Evolutionary conservation across 2,888 invertebrate genomes (phyloP), one percentile per base, ranked within the genome.

Genomic region (Drosophila stalkeri): DNA sequence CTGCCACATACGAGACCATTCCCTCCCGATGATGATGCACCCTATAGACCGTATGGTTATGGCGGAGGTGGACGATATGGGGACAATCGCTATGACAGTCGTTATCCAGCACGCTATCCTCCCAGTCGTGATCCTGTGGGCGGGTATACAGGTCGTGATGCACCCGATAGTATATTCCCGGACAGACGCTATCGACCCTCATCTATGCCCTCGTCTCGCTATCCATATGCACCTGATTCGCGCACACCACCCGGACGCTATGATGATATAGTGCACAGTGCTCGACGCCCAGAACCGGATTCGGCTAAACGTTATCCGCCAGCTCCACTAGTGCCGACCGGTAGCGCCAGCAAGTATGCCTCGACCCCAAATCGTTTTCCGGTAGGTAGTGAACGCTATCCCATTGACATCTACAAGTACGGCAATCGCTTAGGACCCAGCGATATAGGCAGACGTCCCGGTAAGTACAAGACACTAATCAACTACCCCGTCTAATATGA

Each of bases 401-500:
- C 94, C 35, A 80, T 92, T 37, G 92, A 92, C 62, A 93, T 93
- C 69, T 93, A 92, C 74, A 93, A 93, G 72, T 93, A 93, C 77
- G 95, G 94, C 39, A 95, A 95, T 86, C 93, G 94, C 2, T 94
- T 94, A 62, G 93, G 93, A 37, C 94, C 94, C 81, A 86, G 89
- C 46, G 94, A 94, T 52, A 72, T 87, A 31, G 93, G 93, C 67
- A 88, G 94, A 56, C 86, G 92, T 23, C 91, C 91, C 57, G 76
- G 91, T 92, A 90, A 90, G 90, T 88, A 67, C 31, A 3, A 93
- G 93, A 20, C 44, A 80, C 84, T 81, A 85, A 89, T 63, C 69
- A 41, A 90, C 89, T 90, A 89, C 75, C 81, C 80, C 66, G 18
- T 55, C 61, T 72, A 69, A 78, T 72, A 66, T 66, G 57, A 70